Percentiles rank a stretch among this genome's conserved stretches.
Conservation (phyloP, 2,797 vertebrate genomes). For the Chelidonichthys spinosus region DNA sequence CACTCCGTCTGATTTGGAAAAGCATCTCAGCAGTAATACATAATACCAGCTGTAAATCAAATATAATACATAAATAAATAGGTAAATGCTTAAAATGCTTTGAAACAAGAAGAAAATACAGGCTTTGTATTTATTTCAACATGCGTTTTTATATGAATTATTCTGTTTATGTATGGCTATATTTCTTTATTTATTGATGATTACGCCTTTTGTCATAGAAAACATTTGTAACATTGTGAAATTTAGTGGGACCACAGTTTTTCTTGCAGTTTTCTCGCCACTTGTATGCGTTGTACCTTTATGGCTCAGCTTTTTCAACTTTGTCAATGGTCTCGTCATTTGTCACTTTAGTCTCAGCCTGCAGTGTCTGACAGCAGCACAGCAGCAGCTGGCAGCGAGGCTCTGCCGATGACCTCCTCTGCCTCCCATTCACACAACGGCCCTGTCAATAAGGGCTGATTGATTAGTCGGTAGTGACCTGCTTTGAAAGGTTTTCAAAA, state of each 20-base stretch:
- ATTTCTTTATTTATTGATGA: not conserved
- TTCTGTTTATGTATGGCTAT: not conserved
- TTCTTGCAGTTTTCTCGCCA: no score
- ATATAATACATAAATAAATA: not conserved
- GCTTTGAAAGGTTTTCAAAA: constrained; percentile 33
- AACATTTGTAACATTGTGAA: not conserved
- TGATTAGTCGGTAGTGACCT: constrained; percentile 47
- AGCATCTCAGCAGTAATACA: not conserved
- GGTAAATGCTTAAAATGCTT: not conserved
- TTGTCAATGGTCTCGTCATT: constrained; percentile 30
- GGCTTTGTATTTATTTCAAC: not conserved
- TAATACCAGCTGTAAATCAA: not conserved
- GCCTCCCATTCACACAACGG: constrained; percentile 24
- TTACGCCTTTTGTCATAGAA: not conserved
- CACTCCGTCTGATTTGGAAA: not conserved
- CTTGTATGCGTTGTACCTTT: not conserved
- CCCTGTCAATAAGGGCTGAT: constrained; percentile 44
- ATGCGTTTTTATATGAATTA: not conserved
- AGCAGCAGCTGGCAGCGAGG: constrained; percentile 36
- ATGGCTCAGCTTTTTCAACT: not conserved
- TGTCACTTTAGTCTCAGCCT: constrained; percentile 32
- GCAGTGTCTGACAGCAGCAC: constrained; percentile 24
- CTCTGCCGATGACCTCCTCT: constrained; percentile 40
- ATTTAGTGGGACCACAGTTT: not conserved
- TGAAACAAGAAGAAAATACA: not conserved